phyloP scores from a whole-genome alignment of 2,888 invertebrate genomes.

The Trilocha varians region DNA sequence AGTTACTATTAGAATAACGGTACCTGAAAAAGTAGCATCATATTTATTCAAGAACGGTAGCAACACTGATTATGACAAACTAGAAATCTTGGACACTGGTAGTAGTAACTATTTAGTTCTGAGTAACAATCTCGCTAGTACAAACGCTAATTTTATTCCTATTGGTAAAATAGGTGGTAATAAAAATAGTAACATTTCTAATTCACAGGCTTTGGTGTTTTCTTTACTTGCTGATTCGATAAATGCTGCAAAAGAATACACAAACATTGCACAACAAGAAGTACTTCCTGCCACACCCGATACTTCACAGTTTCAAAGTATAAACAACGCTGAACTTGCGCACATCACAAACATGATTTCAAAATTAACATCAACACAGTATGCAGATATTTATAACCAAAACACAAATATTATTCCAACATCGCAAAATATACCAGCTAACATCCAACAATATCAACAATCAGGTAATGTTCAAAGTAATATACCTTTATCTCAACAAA shows the following conservation, averaged over 20 bases:
- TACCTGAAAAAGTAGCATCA: conserved; percentile 58
- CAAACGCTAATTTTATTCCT: conserved; percentile 38
- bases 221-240: conserved; percentile 60
- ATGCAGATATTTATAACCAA: conserved; percentile 23
- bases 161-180: conserved; percentile 48
- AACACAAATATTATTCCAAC: conserved; percentile 20
- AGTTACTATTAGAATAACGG: conserved; percentile 60
- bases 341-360: conserved; percentile 48
- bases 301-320: conserved; percentile 32
- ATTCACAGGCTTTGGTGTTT: conserved; percentile 66
- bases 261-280: conserved; percentile 46
- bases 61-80: conserved; percentile 40
- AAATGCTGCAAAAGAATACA: conserved; percentile 57
- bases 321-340: conserved; percentile 41
- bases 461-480: conserved; percentile 20
- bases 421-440: conserved; percentile 15
- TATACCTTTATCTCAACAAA: conserved; percentile 9
- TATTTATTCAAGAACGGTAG: conserved; percentile 47
- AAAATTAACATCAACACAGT: conserved; percentile 55
- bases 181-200: conserved; percentile 53
- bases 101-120: conserved; percentile 59
- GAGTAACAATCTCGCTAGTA: conserved; percentile 36
- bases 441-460: conserved; percentile 21
- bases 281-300: conserved; percentile 28
- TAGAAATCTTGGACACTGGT: conserved; percentile 62